Percentiles rank a stretch among this genome's conserved stretches.
Evolutionary conservation across 2,113 vertebrate genomes (phyloP).

Genomic region (Apistogramma diplotaenia): DNA sequence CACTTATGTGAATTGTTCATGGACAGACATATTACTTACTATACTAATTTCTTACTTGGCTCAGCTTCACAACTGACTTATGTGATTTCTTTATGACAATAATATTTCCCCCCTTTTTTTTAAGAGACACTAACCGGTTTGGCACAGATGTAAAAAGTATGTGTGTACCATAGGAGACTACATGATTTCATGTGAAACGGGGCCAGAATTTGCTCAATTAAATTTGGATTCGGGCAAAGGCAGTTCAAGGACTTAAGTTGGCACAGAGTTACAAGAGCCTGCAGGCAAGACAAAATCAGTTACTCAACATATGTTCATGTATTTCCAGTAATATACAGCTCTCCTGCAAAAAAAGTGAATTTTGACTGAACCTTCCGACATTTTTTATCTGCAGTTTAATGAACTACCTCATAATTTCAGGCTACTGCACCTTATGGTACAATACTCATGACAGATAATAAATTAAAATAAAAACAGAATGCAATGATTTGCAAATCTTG

Average conservation of each 20-base stretch:
- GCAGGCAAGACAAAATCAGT: slow-evolving; percentile 12
- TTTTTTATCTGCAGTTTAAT: slow-evolving; percentile 43
- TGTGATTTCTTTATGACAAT: neutral
- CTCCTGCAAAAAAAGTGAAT: neutral
- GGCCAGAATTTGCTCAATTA: slow-evolving; percentile 40
- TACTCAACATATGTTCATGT: slow-evolving; percentile 50
- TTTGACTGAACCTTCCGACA: neutral
- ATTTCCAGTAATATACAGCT: slow-evolving; percentile 27
- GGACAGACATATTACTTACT: neutral
- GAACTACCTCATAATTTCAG: slow-evolving; percentile 29
- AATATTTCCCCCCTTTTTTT: neutral
- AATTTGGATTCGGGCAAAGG: slow-evolving; percentile 40
- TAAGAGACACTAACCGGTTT: slow-evolving; percentile 24
- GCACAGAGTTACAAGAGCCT: slow-evolving; percentile 33
- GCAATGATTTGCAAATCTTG: neutral
- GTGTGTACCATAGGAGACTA: slow-evolving; percentile 2
- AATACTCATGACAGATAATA: neutral
- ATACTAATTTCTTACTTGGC: slow-evolving; percentile 5
- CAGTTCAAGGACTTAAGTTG: slow-evolving; percentile 48
- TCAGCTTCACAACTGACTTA: neutral
- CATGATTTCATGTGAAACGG: slow-evolving; percentile 25
- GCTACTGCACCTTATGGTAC: slow-evolving; percentile 7
- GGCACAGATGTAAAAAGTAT: slow-evolving; percentile 6
- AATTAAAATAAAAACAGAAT: neutral
- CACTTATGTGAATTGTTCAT: slow-evolving; percentile 25